Percentiles rank a stretch among this genome's conserved stretches.
Evolutionary conservation across 92 coral and sea anemone genomes (phyloP).

Genomic region (Pocillopora meandrina): DNA sequence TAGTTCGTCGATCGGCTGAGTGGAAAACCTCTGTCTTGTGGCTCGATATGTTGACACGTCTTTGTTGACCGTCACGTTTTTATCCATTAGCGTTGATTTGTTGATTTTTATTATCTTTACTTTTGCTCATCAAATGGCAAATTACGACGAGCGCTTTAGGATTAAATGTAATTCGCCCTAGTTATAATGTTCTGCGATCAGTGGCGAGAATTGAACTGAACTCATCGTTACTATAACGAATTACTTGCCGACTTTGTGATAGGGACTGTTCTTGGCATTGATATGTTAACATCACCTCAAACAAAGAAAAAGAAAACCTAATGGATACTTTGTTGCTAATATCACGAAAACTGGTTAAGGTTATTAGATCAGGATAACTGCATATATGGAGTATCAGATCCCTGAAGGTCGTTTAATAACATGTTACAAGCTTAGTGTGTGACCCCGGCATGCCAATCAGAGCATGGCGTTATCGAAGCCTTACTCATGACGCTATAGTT

Average conservation of each 20-base stretch:
- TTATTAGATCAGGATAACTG: background rate
- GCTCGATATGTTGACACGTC: constrained; percentile 73
- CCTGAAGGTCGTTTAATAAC: background rate
- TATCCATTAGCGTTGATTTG: constrained; percentile 87
- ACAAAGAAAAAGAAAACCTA: constrained; percentile 8
- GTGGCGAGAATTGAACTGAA: no score
- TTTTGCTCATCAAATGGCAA: constrained; percentile 32
- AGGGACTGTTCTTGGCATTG: background rate
- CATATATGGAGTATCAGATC: background rate
- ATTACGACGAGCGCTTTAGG: background rate
- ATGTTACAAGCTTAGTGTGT: background rate
- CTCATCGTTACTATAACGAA: background rate
- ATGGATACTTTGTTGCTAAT: constrained; percentile 4
- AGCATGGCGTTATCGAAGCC: background rate
- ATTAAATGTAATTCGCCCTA: background rate
- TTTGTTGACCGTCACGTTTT: constrained; percentile 86
- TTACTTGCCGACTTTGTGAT: background rate
- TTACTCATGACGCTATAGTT: background rate
- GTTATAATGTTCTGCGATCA: background rate
- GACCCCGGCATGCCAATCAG: background rate
- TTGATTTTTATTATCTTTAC: constrained; percentile 80
- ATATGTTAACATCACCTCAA: constrained; percentile 24
- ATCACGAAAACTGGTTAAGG: constrained; percentile 8
- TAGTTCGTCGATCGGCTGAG: background rate
- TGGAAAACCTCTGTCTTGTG: constrained; percentile 33